phyloP scores from a whole-genome alignment of 1,140 invertebrate genomes.

The Drosophila auraria region DNA sequence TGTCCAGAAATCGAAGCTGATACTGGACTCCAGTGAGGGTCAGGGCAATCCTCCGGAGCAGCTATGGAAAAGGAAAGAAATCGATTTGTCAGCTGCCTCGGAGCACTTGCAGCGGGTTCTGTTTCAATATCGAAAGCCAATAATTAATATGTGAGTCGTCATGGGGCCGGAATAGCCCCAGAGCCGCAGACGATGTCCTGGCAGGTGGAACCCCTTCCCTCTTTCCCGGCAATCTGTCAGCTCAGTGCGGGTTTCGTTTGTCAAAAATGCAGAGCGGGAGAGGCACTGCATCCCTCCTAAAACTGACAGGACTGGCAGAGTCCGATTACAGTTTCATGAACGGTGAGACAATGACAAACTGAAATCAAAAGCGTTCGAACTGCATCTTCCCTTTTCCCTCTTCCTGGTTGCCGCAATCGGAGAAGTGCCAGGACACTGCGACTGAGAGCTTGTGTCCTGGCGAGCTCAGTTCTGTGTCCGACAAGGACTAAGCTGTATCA shows the following conservation, averaged over 20 bases:
- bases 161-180: neutral
- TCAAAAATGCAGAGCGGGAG: constrained; percentile 11
- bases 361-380: constrained; percentile 36
- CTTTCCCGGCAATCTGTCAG: neutral
- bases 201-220: neutral
- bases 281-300: neutral
- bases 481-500: constrained; percentile 37
- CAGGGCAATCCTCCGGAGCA: constrained; percentile 5
- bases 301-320: constrained; percentile 14
- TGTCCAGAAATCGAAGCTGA: constrained; percentile 11
- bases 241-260: constrained; percentile 8
- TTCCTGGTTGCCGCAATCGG: constrained; percentile 5
- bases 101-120: constrained; percentile 31
- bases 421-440: constrained; percentile 1
- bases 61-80: constrained; percentile 3
- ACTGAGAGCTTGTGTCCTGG: constrained; percentile 13
- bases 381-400: neutral
- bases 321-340: constrained; percentile 45
- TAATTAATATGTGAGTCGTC: constrained; percentile 13
- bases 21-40: constrained; percentile 11
- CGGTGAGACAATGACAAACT: constrained; percentile 34
- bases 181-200: neutral
- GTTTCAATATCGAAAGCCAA: constrained; percentile 32
- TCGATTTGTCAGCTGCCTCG: constrained; percentile 42
- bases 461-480: constrained; percentile 8